These are phyloP conservation scores for Caenorhabditis becei DNA, from an alignment of 2,888 invertebrate genomes.

Conservation along the genomic window DNA sequence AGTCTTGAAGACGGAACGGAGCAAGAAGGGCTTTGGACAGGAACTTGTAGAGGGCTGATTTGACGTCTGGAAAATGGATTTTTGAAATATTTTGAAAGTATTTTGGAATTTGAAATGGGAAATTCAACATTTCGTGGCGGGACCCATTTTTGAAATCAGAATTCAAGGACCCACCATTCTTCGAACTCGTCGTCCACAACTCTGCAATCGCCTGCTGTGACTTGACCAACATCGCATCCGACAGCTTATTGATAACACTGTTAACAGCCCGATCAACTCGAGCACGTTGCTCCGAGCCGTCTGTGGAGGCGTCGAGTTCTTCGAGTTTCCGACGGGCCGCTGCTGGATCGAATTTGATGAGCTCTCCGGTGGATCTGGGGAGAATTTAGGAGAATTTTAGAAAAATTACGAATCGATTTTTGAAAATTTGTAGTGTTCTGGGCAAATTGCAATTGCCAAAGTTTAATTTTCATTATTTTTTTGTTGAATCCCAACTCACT, in stretches of 20 bases:
- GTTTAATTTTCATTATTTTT: too few species aligned
- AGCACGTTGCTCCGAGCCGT: conserved; percentile 43
- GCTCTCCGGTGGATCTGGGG: conserved; percentile 62
- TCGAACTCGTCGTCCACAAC: conserved; percentile 65
- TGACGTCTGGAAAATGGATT: conserved; percentile 69
- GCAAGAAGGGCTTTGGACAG: conserved; percentile 61
- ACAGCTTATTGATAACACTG: conserved; percentile 69
- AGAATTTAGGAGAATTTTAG: too few species aligned
- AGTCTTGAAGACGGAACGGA: conserved; percentile 69
- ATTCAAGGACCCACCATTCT: conserved; percentile 66
- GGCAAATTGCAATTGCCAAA: too few species aligned
- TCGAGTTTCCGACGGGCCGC: conserved; percentile 68
- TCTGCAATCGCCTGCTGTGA: conserved; percentile 66
- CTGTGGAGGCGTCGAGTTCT: conserved; percentile 61
- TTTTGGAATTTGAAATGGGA: too few species aligned
- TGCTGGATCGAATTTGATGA: conserved; percentile 70
- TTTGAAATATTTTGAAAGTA: too few species aligned
- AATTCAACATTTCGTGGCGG: too few species aligned
- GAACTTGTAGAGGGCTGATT: conserved; percentile 61
- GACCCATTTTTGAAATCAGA: too few species aligned
- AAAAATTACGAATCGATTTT: too few species aligned
- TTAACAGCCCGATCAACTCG: conserved; percentile 63
- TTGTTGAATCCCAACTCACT: conserved; percentile 10
- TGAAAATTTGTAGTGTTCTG: too few species aligned
- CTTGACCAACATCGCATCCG: conserved; percentile 70